Evolutionary conservation across 2,797 vertebrate species (phyloP), one percentile per base, ranked within the genome.

Genomic region (Lacerta viridis): DNA sequence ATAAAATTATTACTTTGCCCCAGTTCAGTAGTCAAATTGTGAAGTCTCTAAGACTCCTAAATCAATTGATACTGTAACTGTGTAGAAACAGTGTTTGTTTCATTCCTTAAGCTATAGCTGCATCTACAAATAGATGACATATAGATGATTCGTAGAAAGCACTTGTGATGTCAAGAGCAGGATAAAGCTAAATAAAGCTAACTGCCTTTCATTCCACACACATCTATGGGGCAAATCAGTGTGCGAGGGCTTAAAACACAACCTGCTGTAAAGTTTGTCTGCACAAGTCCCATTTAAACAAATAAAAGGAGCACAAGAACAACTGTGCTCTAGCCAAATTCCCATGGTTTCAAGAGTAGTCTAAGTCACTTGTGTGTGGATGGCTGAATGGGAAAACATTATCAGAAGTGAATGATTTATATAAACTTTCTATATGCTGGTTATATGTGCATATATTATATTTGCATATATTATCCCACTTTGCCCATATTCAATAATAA

Each of bases 101-200:
- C n/a, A 69, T 76, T 68, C 0, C 4, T n/a, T 29, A 82, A 61
- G 78, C 85, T 72, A 8, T 88, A 92, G 90, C 17, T 29, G 78
- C 29, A 72, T 20, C 85, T 91, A 69, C 55, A 69, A 59, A n/a
- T 39, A 27, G 11, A 75, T 46, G 23, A 88, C 78, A 72, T 50
- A 68, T 23, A 81, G 64, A 88, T 33, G 0, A 68, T 75, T 33
- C 3, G 7, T 7, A 18, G 7, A 20, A 50, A 89, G 20, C 79
- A 50, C 1, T 1, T 29, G 55, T 27, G 85, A 76, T 39, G 41
- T 55, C 88, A 93, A 46, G 86, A 92, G 46, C 90, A 94, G 90
- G 33, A 61, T 27, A 59, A 29, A 20, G 77, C 25, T 78, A 83
- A 13, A 91, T 64, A 91, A 80, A 84, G 61, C 61, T 64, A 64